These are phyloP conservation scores for Eurytoma californica DNA, from an alignment of 2,888 invertebrate species.

Conservation along the genomic window DNA sequence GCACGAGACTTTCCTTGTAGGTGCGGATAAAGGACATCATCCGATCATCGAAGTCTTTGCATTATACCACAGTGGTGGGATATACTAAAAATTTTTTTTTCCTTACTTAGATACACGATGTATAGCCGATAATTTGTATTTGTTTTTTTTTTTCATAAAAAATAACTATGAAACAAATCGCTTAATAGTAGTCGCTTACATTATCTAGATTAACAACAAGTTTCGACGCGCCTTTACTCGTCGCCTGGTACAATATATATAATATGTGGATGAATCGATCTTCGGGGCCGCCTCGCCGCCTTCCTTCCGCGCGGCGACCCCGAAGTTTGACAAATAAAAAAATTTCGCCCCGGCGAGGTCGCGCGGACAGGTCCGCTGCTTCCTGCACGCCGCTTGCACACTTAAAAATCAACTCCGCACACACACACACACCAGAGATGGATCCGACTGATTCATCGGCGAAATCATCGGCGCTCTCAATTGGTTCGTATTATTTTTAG, in stretches of 20 bases:
- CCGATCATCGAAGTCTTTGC: slow-evolving; percentile 52
- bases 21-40: slow-evolving; percentile 47
- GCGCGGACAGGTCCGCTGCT: neutral
- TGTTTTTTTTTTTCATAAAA: slow-evolving; percentile 54
- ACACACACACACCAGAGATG: slow-evolving; percentile 43
- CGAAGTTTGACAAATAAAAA: slow-evolving; percentile 24
- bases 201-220: slow-evolving; percentile 63
- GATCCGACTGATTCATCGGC: slow-evolving; percentile 46
- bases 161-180: slow-evolving; percentile 59
- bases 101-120: slow-evolving; percentile 41
- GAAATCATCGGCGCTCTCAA: slow-evolving; percentile 29
- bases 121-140: slow-evolving; percentile 52
- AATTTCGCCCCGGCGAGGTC: slow-evolving; percentile 14
- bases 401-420: slow-evolving; percentile 37
- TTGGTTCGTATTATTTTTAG: slow-evolving; percentile 38
- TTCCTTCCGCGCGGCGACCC: neutral
- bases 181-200: slow-evolving; percentile 61
- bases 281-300: neutral
- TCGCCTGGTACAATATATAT: slow-evolving; percentile 34
- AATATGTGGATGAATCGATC: slow-evolving; percentile 35
- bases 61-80: slow-evolving; percentile 46
- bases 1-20: neutral
- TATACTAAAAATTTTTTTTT: slow-evolving; percentile 47
- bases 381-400: neutral
- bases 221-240: slow-evolving; percentile 55